A percentile compares a stretch with the other conserved stretches of the same genome.
Evolutionary conservation across 1,140 invertebrate genomes (phyloP).

Genomic region (Latrodectus geometricus): DNA sequence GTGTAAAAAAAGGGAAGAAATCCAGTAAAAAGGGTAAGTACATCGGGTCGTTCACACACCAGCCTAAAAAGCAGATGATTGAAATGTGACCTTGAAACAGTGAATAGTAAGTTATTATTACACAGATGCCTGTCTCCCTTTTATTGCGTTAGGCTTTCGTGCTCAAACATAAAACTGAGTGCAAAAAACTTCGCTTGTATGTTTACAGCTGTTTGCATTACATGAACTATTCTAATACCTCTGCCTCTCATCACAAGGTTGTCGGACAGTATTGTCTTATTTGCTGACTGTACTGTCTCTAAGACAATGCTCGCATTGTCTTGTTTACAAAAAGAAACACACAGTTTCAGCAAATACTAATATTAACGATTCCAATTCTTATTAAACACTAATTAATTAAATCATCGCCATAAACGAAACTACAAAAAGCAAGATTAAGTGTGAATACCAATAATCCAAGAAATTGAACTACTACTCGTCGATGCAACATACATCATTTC

Average conservation of each 20-base stretch:
- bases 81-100: conserved; percentile 60
- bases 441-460: no score
- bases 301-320: no score
- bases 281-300: no score
- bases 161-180: conserved; percentile 49
- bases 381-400: no score
- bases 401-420: no score
- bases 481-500: no score
- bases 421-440: no score
- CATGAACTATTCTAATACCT: conserved; percentile 20
- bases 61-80: conserved; percentile 46
- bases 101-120: conserved; percentile 62
- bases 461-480: no score
- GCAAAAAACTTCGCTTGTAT: conserved; percentile 29
- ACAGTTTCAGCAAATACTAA: no score
- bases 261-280: neutral
- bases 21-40: conserved; percentile 34
- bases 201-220: conserved; percentile 48
- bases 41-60: conserved; percentile 51
- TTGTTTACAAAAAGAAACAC: no score
- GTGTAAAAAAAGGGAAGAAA: conserved; percentile 9
- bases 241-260: conserved; percentile 1
- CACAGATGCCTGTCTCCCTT: conserved; percentile 53
- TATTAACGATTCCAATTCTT: no score
- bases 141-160: conserved; percentile 51